Evolutionary conservation across 2,888 invertebrate species (phyloP).

Genomic region (Polydrusus tereticollis): DNA sequence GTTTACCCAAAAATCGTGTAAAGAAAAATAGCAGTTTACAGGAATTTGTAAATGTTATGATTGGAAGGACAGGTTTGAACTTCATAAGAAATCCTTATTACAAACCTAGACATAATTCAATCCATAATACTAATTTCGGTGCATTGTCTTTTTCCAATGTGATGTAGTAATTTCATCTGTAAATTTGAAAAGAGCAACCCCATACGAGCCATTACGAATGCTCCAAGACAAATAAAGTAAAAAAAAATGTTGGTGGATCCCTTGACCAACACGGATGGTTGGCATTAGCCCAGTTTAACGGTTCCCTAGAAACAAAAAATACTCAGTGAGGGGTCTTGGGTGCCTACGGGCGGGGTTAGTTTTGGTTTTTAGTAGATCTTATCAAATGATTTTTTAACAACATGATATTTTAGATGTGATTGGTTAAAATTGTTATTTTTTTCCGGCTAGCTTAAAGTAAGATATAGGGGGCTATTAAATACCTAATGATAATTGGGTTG

Average conservation of each 20-base stretch:
- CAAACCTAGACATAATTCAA: background rate
- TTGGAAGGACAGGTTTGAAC: too few relatives aligned
- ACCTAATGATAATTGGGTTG: background rate
- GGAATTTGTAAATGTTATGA: too few relatives aligned
- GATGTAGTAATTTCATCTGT: background rate
- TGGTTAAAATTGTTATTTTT: constrained; percentile 11
- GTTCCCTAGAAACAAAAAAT: constrained; percentile 64
- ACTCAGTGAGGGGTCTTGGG: constrained; percentile 12
- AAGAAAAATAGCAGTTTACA: too few relatives aligned
- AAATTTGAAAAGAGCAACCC: background rate
- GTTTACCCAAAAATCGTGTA: too few relatives aligned
- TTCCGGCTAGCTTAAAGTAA: constrained; percentile 10
- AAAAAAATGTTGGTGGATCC: constrained; percentile 50
- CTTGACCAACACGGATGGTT: constrained; percentile 58
- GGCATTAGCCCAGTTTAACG: constrained; percentile 63
- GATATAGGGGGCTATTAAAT: background rate
- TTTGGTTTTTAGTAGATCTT: constrained; percentile 7
- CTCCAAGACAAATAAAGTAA: constrained; percentile 16
- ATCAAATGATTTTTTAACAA: constrained; percentile 1
- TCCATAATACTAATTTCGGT: background rate
- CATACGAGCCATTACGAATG: background rate
- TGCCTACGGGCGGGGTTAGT: constrained; percentile 3
- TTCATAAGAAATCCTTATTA: too few relatives aligned
- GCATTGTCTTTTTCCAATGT: background rate
- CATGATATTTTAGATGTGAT: background rate